A percentile compares a stretch with the other conserved stretches of the same genome.
Conservation (phyloP, 2,797 vertebrate species). For the Fistularia commersonii region DNA sequence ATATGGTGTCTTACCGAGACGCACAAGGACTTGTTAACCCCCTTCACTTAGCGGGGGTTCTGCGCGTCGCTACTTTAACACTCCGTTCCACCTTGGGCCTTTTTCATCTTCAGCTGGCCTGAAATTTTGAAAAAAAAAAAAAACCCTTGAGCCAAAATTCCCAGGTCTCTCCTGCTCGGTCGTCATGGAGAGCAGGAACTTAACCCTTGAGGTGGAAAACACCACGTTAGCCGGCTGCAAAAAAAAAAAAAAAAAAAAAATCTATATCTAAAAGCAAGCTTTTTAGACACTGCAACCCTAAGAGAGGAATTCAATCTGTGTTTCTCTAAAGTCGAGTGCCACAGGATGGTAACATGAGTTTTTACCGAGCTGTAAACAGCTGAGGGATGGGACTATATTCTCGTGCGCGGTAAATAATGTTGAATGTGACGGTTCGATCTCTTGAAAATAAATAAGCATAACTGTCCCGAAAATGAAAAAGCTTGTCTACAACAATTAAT, state of each 20-base stretch:
- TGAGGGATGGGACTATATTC: slow-evolving; percentile 30
- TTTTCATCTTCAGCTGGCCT: slow-evolving; percentile 45
- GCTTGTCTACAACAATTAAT: background rate
- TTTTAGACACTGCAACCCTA: slow-evolving; percentile 46
- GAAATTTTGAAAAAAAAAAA: slow-evolving; percentile 31
- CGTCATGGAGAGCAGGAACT: slow-evolving; percentile 54
- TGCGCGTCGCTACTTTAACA: slow-evolving; percentile 32
- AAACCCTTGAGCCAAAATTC: slow-evolving; percentile 38
- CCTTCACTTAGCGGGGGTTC: slow-evolving; percentile 29
- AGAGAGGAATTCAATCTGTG: slow-evolving; percentile 48
- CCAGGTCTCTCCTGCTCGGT: slow-evolving; percentile 40
- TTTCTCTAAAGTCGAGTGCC: slow-evolving; percentile 38
- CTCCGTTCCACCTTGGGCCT: slow-evolving; percentile 34
- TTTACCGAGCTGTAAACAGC: slow-evolving; percentile 30
- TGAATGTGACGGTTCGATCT: slow-evolving; percentile 21
- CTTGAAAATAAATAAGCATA: slow-evolving; percentile 4
- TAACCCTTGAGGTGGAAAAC: slow-evolving; percentile 42
- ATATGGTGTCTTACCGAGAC: slow-evolving; percentile 37
- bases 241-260: slow-evolving; percentile 34
- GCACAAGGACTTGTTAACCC: slow-evolving; percentile 38
- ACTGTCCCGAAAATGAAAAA: too few relatives aligned
- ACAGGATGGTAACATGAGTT: slow-evolving; percentile 44
- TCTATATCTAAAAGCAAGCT: too few relatives aligned
- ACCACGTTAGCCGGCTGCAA: slow-evolving; percentile 45
- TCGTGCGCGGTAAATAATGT: slow-evolving; percentile 33